Conservation (phyloP, 2,797 vertebrate genomes). For the Morelia viridis region DNA sequence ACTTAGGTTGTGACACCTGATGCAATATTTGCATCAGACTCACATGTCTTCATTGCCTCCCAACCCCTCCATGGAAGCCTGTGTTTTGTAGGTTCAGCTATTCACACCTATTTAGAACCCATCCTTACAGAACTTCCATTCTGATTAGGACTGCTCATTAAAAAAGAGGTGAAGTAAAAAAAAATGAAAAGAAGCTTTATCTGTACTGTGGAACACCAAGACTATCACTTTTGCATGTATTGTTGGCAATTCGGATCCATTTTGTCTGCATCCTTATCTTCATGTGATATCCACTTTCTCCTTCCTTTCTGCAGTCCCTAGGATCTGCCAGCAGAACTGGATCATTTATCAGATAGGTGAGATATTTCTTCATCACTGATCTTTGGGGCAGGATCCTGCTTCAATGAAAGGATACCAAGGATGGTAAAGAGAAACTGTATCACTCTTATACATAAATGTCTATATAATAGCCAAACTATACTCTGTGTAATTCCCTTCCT, state of each 20-base stretch:
- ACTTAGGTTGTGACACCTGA: no score
- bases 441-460: not conserved
- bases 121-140: not conserved
- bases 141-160: not conserved
- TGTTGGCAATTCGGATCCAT: not conserved
- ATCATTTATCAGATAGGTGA: no score
- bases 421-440: no score
- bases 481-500: not conserved
- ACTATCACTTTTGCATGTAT: not conserved
- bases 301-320: no score
- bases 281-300: not conserved
- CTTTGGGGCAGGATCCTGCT: no score
- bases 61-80: no score
- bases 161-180: not conserved
- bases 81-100: no score
- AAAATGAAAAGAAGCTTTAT: not conserved
- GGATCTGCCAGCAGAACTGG: no score
- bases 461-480: not conserved
- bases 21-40: no score
- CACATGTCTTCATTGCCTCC: no score
- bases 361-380: no score
- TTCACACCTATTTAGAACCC: not conserved
- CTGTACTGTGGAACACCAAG: not conserved
- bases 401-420: no score
- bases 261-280: not conserved